Evolutionary conservation across 2,113 vertebrate genomes (phyloP), one percentile per base, ranked within the genome.

Genomic region (Campylomormyrus numenius): DNA sequence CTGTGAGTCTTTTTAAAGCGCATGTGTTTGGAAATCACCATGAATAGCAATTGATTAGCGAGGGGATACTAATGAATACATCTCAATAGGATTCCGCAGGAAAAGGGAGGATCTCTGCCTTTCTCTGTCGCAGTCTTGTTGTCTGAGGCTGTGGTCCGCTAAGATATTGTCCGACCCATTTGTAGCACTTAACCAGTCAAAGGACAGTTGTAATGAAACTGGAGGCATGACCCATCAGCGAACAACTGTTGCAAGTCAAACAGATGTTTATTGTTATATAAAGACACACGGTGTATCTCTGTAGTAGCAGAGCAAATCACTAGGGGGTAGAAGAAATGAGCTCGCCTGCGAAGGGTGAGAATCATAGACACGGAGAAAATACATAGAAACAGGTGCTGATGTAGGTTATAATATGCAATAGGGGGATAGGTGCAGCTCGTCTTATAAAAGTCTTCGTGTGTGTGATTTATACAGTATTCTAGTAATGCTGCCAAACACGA

Each of bases 41-140:
- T 96, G 96, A 96, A 96, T 96, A 94, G 94, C 94, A 95, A 95
- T 95, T 94, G 94, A 95, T 89, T 94, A 88, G 94, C 95, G 94
- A 93, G 94, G 91, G 92, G 93, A 77, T 93, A 90, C 94, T 94
- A 94, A 95, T 96, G 96, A 96, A 96, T 96, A 95, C 93, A 92
- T 4, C 94, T 94, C 93, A 94, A 96, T 93, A 92, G 94, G 94
- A 94, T 91, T 93, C 87, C 91, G 8, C 92, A 92, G 91, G 94
- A 94, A 94, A 93, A 89, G 92, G 90, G 92, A 90, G 91, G 92
- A 91, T 91, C 92, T 45, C 87, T 92, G 90, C 90, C 92, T 92
- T 88, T 88, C 77, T 89, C 53, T 74, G 35, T 88, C 45, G 87
- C 58, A 17, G 89, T 50, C 90, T 87, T 92, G 62, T 85, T 85